Evolutionary conservation across 35 echinoderm and acorn worm species (phyloP).

Genomic region (Lytechinus pictus): DNA sequence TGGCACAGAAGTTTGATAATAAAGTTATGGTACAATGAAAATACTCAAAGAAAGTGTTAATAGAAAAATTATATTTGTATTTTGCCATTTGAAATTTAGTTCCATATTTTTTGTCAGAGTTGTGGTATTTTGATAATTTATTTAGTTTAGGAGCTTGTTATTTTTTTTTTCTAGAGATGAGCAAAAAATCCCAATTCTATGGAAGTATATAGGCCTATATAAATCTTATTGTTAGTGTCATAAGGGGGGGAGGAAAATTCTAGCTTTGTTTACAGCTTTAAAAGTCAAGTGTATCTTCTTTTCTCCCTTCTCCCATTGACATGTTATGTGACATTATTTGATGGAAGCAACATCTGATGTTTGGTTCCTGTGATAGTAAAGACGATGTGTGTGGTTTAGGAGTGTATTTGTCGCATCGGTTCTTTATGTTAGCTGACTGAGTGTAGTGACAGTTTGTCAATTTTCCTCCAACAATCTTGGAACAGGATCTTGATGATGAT

Average conservation of each 20-base stretch:
- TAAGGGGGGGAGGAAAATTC: neutral
- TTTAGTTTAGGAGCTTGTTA: too few species aligned
- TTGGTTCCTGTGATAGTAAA: neutral
- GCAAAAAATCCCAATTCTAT: too few species aligned
- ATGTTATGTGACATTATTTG: conserved; percentile 7
- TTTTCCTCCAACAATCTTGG: neutral
- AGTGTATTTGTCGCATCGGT: neutral
- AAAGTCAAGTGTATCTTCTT: neutral
- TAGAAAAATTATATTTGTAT: too few species aligned
- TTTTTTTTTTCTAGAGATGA: too few species aligned
- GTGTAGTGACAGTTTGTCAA: neutral
- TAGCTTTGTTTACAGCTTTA: neutral
- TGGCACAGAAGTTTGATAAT: neutral
- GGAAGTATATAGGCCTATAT: too few species aligned
- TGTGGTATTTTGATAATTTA: too few species aligned
- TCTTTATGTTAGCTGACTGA: neutral
- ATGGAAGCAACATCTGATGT: neutral
- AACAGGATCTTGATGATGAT: neutral
- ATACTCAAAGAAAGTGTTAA: too few species aligned
- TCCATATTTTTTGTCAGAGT: too few species aligned
- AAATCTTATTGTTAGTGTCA: too few species aligned
- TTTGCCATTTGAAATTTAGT: too few species aligned
- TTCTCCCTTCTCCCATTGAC: neutral
- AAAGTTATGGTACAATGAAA: too few species aligned
- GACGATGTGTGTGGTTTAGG: neutral